A percentile compares a stretch with the other conserved stretches of the same genome.
These are phyloP conservation scores for Ophion slaviceki DNA, from an alignment of 2,888 invertebrate species.

Conservation along the genomic window DNA sequence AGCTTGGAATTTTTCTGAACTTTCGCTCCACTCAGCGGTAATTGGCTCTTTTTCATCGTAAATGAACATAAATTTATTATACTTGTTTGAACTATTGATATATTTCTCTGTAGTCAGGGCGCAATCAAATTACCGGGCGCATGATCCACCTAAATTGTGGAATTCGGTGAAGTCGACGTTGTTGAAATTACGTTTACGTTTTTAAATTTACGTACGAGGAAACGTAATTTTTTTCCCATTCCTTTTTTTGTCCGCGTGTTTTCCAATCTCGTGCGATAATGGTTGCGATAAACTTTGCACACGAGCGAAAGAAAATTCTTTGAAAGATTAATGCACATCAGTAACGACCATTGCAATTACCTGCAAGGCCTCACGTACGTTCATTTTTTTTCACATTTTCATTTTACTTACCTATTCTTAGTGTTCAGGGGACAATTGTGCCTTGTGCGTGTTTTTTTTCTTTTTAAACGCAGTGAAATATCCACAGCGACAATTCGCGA, in stretches of 20 bases:
- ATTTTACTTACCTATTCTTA: neutral
- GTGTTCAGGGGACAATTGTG: neutral
- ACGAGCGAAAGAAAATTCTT: slow-evolving; percentile 7
- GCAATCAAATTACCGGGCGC: no score
- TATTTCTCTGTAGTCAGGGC: no score
- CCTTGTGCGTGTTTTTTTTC: slow-evolving; percentile 11
- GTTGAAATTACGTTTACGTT: neutral
- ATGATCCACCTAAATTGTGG: neutral
- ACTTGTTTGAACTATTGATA: no score
- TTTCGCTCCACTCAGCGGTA: no score
- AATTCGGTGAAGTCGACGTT: neutral
- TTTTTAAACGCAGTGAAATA: slow-evolving; percentile 38
- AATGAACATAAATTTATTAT: no score
- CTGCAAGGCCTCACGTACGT: neutral
- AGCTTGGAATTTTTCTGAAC: neutral
- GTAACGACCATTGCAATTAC: slow-evolving; percentile 3
- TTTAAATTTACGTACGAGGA: neutral
- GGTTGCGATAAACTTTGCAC: neutral
- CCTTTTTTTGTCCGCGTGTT: neutral
- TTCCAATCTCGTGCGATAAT: slow-evolving; percentile 6
- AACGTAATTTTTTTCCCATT: neutral
- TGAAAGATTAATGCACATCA: slow-evolving; percentile 20
- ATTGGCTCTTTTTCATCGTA: no score
- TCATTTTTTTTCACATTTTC: neutral
- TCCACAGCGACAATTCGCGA: slow-evolving; percentile 21